Evolutionary conservation across 2,888 invertebrate genomes (phyloP), one percentile per base, ranked within the genome.

Genomic region (Cryptophagus acutangulus): DNA sequence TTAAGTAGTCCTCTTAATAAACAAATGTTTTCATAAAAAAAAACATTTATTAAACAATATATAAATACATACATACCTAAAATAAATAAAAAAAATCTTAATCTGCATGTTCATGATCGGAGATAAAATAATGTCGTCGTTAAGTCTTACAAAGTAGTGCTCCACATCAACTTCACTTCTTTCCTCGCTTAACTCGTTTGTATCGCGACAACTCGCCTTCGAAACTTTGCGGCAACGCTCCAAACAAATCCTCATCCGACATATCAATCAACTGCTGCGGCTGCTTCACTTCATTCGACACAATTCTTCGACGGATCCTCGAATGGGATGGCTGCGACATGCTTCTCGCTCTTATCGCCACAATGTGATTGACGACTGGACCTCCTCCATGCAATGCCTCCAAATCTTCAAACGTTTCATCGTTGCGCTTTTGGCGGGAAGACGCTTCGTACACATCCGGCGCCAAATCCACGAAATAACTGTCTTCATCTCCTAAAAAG

Each of bases 191-290:
- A 2, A 71, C 65, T 29, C 71, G 51, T 49, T 71, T 71, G 47
- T 65, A 68, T 45, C 71, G 52, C 1, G 59, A 54, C 36, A 69
- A 46, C 49, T 67, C 67, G 2, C 68, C 70, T 28, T 66, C 63
- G 42, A 63, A 70, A 42, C 64, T 59, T 46, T 69, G 65, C 2
- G 70, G 69, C 13, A 70, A 50, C 1, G 64, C 66, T 1, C 71
- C 71, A 49, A 71, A 71, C 14, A 70, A 52, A 48, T 69, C 70
- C 24, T 61, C 55, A 28, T 63, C 67, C 1, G 65, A 59, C 49
- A 69, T 59, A 38, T 63, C 62, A 2, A 52, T 58, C 14, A 65
- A 42, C 15, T 47, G 49, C 42, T 57, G 51, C 6, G 52, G 52
- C 15, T 53, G 48, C 6, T 47, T 40, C 13, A 34, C 43, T 14